phyloP scores from a whole-genome alignment of 2,113 vertebrate genomes.

The Stomatorhinus ivindoensis region DNA sequence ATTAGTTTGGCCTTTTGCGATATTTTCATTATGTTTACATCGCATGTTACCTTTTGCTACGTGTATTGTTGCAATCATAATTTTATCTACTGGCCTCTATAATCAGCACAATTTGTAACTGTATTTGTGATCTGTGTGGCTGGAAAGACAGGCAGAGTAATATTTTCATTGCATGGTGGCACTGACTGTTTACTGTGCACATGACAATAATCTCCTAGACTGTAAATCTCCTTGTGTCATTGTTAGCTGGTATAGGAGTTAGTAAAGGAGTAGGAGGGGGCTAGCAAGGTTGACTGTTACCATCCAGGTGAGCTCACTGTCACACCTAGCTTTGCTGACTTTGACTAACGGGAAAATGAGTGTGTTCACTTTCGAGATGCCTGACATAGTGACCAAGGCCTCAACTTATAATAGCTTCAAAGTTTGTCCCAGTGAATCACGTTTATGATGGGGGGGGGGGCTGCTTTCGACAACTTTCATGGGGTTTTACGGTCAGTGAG shows the following conservation, averaged over 20 bases:
- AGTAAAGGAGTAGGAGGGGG: neutral
- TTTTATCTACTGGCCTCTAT: neutral
- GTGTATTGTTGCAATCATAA: neutral
- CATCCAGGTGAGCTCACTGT: neutral
- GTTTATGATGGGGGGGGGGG: neutral
- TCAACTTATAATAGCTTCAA: neutral
- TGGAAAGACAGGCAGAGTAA: neutral
- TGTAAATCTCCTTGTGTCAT: neutral
- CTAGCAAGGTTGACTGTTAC: neutral
- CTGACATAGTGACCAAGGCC: neutral
- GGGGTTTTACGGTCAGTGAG: neutral
- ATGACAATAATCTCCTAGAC: neutral
- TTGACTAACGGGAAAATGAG: neutral
- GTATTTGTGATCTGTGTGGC: neutral
- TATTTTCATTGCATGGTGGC: neutral
- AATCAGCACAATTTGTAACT: neutral
- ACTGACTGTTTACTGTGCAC: neutral
- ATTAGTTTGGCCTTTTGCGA: neutral
- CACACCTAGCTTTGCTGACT: neutral
- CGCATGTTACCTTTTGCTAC: neutral
- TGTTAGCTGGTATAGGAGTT: neutral
- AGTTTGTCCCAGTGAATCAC: slow-evolving; percentile 1
- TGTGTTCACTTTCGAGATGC: neutral
- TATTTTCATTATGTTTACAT: neutral
- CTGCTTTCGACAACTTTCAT: neutral